These are phyloP conservation scores for Ochlodes sylvanus DNA, from an alignment of 2,888 invertebrate species.

Conservation along the genomic window DNA sequence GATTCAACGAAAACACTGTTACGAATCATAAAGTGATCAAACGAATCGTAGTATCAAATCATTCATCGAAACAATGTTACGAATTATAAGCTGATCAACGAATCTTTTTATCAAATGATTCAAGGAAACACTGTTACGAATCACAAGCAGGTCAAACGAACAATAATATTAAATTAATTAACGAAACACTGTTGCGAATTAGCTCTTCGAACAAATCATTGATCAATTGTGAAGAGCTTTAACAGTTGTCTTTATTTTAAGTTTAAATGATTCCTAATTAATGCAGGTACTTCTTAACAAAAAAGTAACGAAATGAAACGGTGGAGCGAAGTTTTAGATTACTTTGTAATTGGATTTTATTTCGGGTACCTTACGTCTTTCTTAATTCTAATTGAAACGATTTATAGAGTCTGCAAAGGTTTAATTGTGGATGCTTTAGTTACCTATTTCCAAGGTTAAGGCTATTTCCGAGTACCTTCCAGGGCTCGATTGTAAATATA, in stretches of 20 bases:
- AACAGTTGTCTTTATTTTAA: neutral
- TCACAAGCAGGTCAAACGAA: too few species aligned
- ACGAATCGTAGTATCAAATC: too few species aligned
- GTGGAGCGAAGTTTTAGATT: constrained; percentile 26
- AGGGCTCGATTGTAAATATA: constrained; percentile 21
- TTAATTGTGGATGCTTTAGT: constrained; percentile 28
- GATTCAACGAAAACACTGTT: neutral
- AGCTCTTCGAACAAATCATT: too few species aligned
- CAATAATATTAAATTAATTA: too few species aligned
- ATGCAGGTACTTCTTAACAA: constrained; percentile 1
- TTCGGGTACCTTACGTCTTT: constrained; percentile 21
- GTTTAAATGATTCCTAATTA: neutral
- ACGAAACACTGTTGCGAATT: too few species aligned
- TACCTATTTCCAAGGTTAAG: neutral
- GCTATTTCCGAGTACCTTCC: neutral
- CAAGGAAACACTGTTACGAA: too few species aligned
- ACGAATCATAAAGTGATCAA: too few species aligned
- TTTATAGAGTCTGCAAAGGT: constrained; percentile 21
- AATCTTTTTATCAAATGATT: too few species aligned
- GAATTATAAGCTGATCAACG: too few species aligned
- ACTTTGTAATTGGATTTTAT: constrained; percentile 32
- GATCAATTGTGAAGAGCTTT: too few species aligned
- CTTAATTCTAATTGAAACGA: constrained; percentile 30
- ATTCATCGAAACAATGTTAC: too few species aligned
- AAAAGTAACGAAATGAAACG: constrained; percentile 13